A percentile compares a stretch with the other conserved stretches of the same genome.
Evolutionary conservation across 37 sponge, comb jelly and placozoan species (phyloP).

Genomic region (Hexactinellida sp.): DNA sequence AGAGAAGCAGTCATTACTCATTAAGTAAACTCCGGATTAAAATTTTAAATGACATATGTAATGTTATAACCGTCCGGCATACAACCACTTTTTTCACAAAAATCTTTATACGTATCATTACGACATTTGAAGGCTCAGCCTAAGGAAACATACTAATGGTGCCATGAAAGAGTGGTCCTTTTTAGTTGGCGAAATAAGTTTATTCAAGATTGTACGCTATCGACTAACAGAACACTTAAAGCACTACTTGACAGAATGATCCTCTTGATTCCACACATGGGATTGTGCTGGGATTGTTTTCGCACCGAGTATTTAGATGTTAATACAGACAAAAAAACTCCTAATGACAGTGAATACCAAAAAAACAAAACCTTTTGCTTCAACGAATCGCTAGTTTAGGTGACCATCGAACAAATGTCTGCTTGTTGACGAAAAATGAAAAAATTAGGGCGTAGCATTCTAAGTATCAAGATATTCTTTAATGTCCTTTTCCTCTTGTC

Average conservation of each 20-base stretch:
- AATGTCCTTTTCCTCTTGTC: neutral
- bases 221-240: neutral
- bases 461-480: neutral
- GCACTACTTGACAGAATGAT: neutral
- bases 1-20: too few species aligned
- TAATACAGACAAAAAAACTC: neutral
- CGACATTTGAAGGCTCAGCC: too few species aligned
- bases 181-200: neutral
- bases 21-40: too few species aligned
- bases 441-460: neutral
- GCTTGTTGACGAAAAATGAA: neutral
- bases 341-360: neutral
- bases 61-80: too few species aligned
- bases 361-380: neutral
- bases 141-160: too few species aligned
- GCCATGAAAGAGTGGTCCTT: too few species aligned
- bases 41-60: too few species aligned
- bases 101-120: too few species aligned
- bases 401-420: neutral
- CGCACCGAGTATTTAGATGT: neutral
- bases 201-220: neutral
- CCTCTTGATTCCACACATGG: neutral
- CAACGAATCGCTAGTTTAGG: neutral
- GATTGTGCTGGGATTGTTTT: too few species aligned
- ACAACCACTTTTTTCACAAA: too few species aligned